phyloP scores from a whole-genome alignment of 2,797 vertebrate species.

The Cuculus canorus region DNA sequence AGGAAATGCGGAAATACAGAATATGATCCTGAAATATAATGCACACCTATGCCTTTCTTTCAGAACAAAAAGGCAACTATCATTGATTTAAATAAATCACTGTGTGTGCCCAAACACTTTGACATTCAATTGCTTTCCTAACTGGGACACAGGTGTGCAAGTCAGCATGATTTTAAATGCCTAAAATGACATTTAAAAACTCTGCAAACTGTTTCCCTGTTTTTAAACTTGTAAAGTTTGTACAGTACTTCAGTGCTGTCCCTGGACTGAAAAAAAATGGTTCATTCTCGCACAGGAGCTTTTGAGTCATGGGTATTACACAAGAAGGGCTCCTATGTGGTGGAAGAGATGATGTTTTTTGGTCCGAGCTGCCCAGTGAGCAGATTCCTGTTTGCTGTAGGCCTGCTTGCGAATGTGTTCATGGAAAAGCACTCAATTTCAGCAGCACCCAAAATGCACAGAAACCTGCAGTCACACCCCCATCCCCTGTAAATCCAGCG shows the following conservation, averaged over 20 bases:
- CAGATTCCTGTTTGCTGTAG: neutral
- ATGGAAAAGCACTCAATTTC: neutral
- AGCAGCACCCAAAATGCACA: neutral
- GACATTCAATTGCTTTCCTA: neutral
- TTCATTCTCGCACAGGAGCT: neutral
- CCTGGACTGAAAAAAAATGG: neutral
- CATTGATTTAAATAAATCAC: neutral
- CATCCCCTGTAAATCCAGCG: accelerated
- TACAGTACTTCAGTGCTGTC: neutral
- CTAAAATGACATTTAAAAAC: neutral
- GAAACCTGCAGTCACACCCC: neutral
- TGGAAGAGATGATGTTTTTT: neutral
- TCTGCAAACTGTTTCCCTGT: neutral
- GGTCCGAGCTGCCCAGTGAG: neutral
- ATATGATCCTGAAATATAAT: neutral
- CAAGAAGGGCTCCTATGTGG: neutral
- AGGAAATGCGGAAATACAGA: neutral
- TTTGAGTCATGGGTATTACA: neutral
- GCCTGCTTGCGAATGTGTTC: neutral
- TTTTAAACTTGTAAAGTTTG: neutral
- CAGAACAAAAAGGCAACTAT: neutral
- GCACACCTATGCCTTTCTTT: neutral
- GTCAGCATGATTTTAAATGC: neutral
- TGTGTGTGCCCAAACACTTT: neutral
- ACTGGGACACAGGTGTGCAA: neutral